These are phyloP conservation scores for Andrena chrysosceles DNA, from an alignment of 2,888 invertebrate species.

Conservation along the genomic window DNA sequence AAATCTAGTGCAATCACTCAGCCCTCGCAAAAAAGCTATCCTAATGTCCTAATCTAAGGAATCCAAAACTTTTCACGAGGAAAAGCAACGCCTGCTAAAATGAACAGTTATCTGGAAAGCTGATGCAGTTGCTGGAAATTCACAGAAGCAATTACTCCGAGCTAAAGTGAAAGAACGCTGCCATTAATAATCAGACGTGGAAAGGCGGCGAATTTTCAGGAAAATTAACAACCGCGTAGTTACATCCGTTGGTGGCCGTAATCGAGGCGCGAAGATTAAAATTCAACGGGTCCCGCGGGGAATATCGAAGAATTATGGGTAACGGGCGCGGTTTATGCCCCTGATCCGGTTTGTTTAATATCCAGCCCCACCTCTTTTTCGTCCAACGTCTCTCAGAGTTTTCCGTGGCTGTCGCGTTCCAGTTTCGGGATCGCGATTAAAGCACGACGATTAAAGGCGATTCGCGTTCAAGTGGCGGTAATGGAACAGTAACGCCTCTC, in stretches of 20 bases:
- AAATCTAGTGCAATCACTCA: neutral
- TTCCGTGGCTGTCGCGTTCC: constrained; percentile 14
- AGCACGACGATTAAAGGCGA: constrained; percentile 57
- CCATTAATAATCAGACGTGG: neutral
- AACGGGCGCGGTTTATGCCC: constrained; percentile 14
- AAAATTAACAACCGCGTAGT: constrained; percentile 1
- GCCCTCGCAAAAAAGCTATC: neutral
- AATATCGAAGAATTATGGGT: constrained; percentile 33
- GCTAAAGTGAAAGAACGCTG: neutral
- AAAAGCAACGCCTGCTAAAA: no score
- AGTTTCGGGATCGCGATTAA: constrained; percentile 59
- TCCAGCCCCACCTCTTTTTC: neutral
- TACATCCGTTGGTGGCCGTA: constrained; percentile 1
- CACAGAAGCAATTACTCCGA: no score
- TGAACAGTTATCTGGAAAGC: no score
- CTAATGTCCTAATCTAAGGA: neutral
- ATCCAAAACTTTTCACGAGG: neutral
- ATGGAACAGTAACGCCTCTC: constrained; percentile 66
- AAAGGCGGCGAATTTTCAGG: constrained; percentile 3
- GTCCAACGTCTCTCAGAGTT: neutral
- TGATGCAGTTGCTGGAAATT: no score
- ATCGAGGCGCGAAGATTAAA: constrained; percentile 31
- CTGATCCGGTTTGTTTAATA: constrained; percentile 37
- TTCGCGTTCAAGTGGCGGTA: constrained; percentile 62
- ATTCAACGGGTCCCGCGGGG: constrained; percentile 4